phyloP scores from a whole-genome alignment of 2,888 invertebrate genomes.

The Geophilus truncorum region DNA sequence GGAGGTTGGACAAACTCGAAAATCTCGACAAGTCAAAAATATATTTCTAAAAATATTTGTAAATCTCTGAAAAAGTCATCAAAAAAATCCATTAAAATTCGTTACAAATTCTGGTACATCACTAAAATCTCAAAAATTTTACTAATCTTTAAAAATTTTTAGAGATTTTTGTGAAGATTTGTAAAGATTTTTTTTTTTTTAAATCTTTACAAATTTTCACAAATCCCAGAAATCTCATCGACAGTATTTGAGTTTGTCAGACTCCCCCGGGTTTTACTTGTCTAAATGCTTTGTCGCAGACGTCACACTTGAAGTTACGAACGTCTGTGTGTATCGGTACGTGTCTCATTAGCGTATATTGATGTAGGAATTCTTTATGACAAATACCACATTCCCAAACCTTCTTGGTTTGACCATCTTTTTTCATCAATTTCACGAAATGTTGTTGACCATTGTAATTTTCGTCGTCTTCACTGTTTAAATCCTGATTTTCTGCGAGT shows the following conservation, averaged over 20 bases:
- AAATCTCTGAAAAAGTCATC: too few relatives aligned
- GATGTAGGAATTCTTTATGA: conserved; percentile 68
- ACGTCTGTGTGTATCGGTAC: conserved; percentile 71
- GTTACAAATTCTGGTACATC: too few relatives aligned
- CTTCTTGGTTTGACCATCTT: conserved; percentile 63
- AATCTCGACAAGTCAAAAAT: too few relatives aligned
- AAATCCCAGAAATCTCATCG: too few relatives aligned
- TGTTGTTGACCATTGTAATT: conserved; percentile 60
- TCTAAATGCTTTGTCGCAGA: conserved; percentile 59
- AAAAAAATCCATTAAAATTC: too few relatives aligned
- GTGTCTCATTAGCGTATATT: conserved; percentile 69
- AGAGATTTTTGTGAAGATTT: too few relatives aligned
- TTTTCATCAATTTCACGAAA: conserved; percentile 62
- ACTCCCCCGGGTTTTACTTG: conserved; percentile 39
- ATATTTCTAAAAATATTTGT: too few relatives aligned
- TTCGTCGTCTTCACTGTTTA: conserved; percentile 53
- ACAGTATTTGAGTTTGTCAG: neutral
- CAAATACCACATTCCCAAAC: conserved; percentile 72
- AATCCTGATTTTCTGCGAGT: neutral
- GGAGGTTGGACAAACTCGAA: too few relatives aligned
- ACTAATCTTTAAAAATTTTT: too few relatives aligned
- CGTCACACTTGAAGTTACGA: conserved; percentile 66
- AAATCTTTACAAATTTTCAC: too few relatives aligned
- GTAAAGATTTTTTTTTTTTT: neutral
- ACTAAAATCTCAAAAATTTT: too few relatives aligned